Evolutionary conservation across 2,888 invertebrate species (phyloP).

Genomic region (Torymus auratus): DNA sequence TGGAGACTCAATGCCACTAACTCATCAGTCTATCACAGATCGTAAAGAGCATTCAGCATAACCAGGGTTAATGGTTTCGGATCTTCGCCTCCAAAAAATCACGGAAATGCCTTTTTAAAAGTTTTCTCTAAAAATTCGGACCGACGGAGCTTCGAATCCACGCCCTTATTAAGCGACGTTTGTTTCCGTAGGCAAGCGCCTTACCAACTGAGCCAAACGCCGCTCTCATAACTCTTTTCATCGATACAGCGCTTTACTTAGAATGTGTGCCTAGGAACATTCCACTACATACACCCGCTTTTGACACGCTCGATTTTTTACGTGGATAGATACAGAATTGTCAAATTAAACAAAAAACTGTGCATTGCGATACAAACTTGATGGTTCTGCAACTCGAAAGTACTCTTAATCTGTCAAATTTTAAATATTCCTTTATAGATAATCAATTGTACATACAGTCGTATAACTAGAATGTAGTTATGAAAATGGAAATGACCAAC

Average conservation of each 20-base stretch:
- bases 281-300: constrained; percentile 48
- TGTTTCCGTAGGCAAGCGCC: too few relatives aligned
- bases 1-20: too few relatives aligned
- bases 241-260: constrained; percentile 42
- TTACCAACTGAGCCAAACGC: too few relatives aligned
- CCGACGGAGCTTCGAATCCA: too few relatives aligned
- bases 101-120: too few relatives aligned
- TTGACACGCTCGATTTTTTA: constrained; percentile 38
- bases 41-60: too few relatives aligned
- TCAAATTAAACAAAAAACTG: constrained; percentile 41
- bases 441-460: constrained; percentile 49
- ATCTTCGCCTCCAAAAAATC: too few relatives aligned
- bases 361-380: constrained; percentile 52
- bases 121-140: too few relatives aligned
- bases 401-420: constrained; percentile 51
- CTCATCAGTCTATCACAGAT: too few relatives aligned
- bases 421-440: constrained; percentile 51
- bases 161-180: too few relatives aligned
- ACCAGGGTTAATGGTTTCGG: too few relatives aligned
- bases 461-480: constrained; percentile 47
- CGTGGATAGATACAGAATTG: constrained; percentile 29
- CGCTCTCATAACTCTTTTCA: constrained; percentile 36
- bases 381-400: constrained; percentile 54
- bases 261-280: constrained; percentile 53
- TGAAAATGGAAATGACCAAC: constrained; percentile 48